Evolutionary conservation across 2,888 invertebrate species (phyloP), one percentile per base, ranked within the genome.

Genomic region (Exocentrus adspersus): DNA sequence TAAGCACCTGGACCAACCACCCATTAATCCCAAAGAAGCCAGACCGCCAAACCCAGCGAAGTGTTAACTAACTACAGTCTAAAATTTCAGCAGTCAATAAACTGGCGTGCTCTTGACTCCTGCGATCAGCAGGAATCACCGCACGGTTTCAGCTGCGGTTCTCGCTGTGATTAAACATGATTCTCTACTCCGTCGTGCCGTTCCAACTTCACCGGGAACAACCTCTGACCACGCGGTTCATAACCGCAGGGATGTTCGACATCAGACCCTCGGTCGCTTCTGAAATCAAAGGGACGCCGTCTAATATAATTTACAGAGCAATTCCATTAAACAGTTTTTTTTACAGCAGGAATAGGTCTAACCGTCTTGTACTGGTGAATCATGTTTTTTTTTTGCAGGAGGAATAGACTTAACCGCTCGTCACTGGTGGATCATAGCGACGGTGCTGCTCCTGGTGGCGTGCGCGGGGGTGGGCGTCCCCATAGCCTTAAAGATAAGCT

Each of bases 391-490:
- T n/a, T 30, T 81, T 80, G 30, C 79, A 87, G 87, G 85, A 78
- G 86, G 84, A 77, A 84, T 86, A 77, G 87, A 88, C 78, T 75
- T 84, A 63, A 85, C 86, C 56, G 85, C 86, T 75, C 88, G 89
- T 69, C 91, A 92, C 72, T 92, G 92, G 91, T 89, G 91, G 82
- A 89, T 91, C 75, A 90, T 92, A 75, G 89, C 90, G 65, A 89
- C 90, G 68, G 87, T 92, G 70, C 87, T 92, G 72, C 84, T 92
- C 78, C 87, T 92, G 75, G 92, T 92, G 53, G 92, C 92, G 59
- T 90, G 92, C 65, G 92, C 92, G 57, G 92, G 92, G 75, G 92
- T 92, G 66, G 92, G 92, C 19, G 92, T 92, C 19, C 92, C 92
- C 5, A 85, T 92, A 75, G 92, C 92, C 54, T 85, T 92, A 78